Base-by-base conservation (phyloP, 2,113 vertebrate genomes). In the Psephotus haematonotus region DNA sequence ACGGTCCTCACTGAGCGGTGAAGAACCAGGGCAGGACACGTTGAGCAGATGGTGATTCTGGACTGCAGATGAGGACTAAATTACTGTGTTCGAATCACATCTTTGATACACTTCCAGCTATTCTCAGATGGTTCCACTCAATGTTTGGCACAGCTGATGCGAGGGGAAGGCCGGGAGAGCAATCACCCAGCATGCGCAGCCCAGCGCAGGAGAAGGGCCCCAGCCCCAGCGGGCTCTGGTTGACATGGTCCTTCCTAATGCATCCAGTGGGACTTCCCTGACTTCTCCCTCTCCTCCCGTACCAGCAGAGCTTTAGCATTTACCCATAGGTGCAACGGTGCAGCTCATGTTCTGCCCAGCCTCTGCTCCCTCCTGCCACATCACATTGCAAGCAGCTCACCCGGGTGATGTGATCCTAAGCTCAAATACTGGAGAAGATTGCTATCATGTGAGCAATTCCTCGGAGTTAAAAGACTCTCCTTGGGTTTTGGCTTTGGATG, bases 91-190 rank as follows among this genome's bases (percentile, higher is more conserved):
- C 59, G n/a, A 27, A 62, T 86, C 95, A 71, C 88, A 74, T 89
- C 88, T 95, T 71, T 82, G 95, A 96, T 91, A 81, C 63, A 1
- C 64, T 71, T 97, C 95, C 97, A 96, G 94, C 59, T 93, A 47
- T 6, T 20, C 86, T 96, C 97, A 93, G 97, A 53, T 97, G 97
- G 92, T 96, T 96, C 90, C 96, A 96, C 94, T 98, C 95, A 90
- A 49, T 1, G 7, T 78, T 71, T 96, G 96, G 97, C 97, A 93
- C 12, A 52, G 95, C 47, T 10, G 41, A 53, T 1, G 47, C 0
- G 3, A 65, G 59, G 82, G 82, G 63, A 68, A 84, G 90, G 75
- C 63, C 55, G 50, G 86, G 72, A 76, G 57, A 80, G 74, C 77
- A 25, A 80, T 74, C 28, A 6, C 74, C 71, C 64, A 62, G 62